Evolutionary conservation across 2,113 vertebrate species (phyloP).

Genomic region (Motacilla tschutschensis): DNA sequence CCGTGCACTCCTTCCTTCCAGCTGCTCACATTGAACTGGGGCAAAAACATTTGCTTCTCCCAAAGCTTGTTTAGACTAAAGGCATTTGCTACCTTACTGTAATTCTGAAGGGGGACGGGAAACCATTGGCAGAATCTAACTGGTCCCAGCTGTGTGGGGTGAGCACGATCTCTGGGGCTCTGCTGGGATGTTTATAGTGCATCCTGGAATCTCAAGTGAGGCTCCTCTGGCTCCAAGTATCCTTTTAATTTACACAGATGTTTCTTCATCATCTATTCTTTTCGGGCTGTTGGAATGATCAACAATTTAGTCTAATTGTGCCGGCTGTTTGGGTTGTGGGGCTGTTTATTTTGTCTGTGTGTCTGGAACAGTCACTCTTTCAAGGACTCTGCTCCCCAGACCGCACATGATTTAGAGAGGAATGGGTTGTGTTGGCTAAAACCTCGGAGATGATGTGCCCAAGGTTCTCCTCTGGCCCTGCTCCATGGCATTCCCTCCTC

Average conservation of each 20-base stretch:
- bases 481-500: not conserved
- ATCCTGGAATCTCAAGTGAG: slow-evolving; percentile 16
- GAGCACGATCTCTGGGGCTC: not conserved
- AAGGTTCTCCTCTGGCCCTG: not conserved
- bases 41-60: slow-evolving; percentile 12
- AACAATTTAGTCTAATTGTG: slow-evolving; percentile 72
- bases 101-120: not conserved
- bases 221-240: slow-evolving; percentile 26
- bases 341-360: slow-evolving; percentile 70
- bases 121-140: not conserved
- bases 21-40: not conserved
- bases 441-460: not conserved
- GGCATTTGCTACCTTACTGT: slow-evolving; percentile 23
- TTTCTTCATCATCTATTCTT: slow-evolving; percentile 62
- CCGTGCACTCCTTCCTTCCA: not conserved
- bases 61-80: not conserved
- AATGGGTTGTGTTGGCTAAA: not conserved
- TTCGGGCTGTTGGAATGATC: slow-evolving; percentile 62
- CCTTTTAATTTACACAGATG: slow-evolving; percentile 59
- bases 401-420: slow-evolving; percentile 14
- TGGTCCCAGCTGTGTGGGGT: not conserved
- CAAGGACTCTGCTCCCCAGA: slow-evolving; percentile 51
- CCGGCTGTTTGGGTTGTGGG: slow-evolving; percentile 61
- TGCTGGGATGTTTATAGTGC: slow-evolving; percentile 19
- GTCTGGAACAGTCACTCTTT: slow-evolving; percentile 60